These are phyloP conservation scores for Oscheius sp. DNA, from an alignment of 2,888 invertebrate genomes.

Conservation along the genomic window DNA sequence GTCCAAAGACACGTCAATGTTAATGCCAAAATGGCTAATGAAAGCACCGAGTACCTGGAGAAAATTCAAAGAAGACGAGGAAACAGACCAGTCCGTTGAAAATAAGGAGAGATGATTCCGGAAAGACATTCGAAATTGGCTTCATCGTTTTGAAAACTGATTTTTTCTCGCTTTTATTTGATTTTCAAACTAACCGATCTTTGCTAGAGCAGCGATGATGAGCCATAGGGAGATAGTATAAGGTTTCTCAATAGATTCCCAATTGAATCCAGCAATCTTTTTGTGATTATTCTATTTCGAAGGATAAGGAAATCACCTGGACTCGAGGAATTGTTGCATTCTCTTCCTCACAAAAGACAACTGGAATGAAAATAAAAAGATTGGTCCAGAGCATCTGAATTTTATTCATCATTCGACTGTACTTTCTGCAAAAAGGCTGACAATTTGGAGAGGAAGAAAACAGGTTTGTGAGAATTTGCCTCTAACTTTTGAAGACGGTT, in stretches of 20 bases:
- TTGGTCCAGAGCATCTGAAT: too few species aligned
- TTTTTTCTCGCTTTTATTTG: not conserved
- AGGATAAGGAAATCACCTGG: too few species aligned
- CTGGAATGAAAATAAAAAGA: too few species aligned
- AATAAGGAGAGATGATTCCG: slow-evolving; percentile 94
- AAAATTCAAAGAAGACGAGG: not conserved
- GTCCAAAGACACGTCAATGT: slow-evolving; percentile 33
- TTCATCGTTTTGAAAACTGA: slow-evolving; percentile 50
- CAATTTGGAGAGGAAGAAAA: too few species aligned
- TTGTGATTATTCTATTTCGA: too few species aligned
- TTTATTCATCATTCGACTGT: too few species aligned
- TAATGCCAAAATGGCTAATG: slow-evolving; percentile 5
- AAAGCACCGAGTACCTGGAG: slow-evolving; percentile 26
- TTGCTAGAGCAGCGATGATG: slow-evolving; percentile 26
- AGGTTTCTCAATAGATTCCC: slow-evolving; percentile 22
- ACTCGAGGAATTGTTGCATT: too few species aligned
- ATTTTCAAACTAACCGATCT: slow-evolving; percentile 21
- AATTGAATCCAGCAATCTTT: too few species aligned
- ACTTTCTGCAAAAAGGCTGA: too few species aligned
- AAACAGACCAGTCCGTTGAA: slow-evolving; percentile 83
- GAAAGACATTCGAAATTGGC: slow-evolving; percentile 76
- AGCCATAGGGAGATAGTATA: slow-evolving; percentile 31
- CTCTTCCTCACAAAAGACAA: too few species aligned
- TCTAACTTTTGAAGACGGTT: too few species aligned
- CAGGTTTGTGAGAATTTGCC: too few species aligned